Base-by-base conservation (phyloP, 2,888 invertebrate genomes). In the Alitta virens region DNA sequence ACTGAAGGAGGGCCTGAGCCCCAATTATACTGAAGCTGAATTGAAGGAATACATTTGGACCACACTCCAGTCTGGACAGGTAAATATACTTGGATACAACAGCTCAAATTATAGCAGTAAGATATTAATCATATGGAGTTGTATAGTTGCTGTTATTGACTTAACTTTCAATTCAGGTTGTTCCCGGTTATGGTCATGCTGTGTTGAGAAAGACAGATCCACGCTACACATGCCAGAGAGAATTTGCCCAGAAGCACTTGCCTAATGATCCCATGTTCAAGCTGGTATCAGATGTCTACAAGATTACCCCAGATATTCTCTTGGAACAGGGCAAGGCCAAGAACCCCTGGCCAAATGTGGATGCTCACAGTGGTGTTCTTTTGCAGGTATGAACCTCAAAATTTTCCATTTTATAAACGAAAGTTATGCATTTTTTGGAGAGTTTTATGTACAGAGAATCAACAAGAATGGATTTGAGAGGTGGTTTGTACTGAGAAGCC, bases 271-370 rank as follows among this genome's bases (percentile, higher is more conserved):
- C 90, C 0, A 83, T 94, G 76, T 95, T 95, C 87, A 91, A 92
- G 86, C 85, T 96, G 76, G 95, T 95, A 24, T 89, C 93, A 1
- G 89, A 90, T 75, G 85, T 95, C 7, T 96, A 92, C 88, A 92
- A 94, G 83, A 88, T 95, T 57, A 94, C 94, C 53, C 96, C 96
- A 0, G 91, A 92, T 71, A 89, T 96, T 77, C 89, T 96, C 51
- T 87, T 91, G 73, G 93, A 94, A 83, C 90, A 92, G 72, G 96
- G 95, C 78, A 96, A 96, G 85, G 94, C 94, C 64, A 92, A 94
- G 87, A 96, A 96, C 87, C 96, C 96, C 67, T 97, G 95, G 95
- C 96, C 96, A 71, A 96, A 97, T 82, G 96, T 97, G 73, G 96
- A 97, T 85, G 94, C 96, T 24, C 95, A 96, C 85, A 94, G 94